Base-by-base conservation (phyloP, 2,888 invertebrate genomes). In the Danaus chrysippus region DNA sequence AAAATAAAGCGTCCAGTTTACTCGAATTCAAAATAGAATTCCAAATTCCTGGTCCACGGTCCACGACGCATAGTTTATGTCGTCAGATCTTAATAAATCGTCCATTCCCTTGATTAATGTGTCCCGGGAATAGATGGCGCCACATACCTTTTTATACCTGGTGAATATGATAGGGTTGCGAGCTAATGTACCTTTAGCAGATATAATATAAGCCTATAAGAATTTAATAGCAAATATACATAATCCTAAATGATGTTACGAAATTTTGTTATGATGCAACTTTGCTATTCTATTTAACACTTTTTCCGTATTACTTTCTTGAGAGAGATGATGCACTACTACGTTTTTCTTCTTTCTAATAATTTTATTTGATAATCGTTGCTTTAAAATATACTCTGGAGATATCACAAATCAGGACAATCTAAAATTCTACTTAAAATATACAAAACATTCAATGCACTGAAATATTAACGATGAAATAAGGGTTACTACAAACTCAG, bases 31-130 rank as follows among this genome's bases (percentile, higher is more conserved):
- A 64, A 60, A 61, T 64, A 62, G 59, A 57, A 19, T 19, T 55
- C 55, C 65, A 60, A 61, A 67, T 67, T 62, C 67, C 63, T 57
- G 34, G 17, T 42, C 58, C 19, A 58, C 44, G 17, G 58, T 46
- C 55, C 56, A 53, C 61, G 62, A 19, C 58, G 67, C 65, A 57
- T 63, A 58, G 61, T 57, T 58, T 41, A 23, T n/a, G 68, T 68
- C 68, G 67, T 72, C 69, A 68, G 69, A 68, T 64, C 69, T 70
- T 65, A 69, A 70, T 72, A 72, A 71, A 73, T 70, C 61, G 64
- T 61, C 67, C 66, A 69, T 71, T 65, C 60, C 53, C 52, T 41
- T 73, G 71, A 73, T 70, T 68, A 68, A 73, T 70, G 70, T 62
- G 61, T 46, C 63, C 60, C 44, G 56, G 44, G 63, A 65, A 67